Evolutionary conservation across 2,113 vertebrate genomes (phyloP), one percentile per base, ranked within the genome.

Genomic region (Spea multiplicata): DNA sequence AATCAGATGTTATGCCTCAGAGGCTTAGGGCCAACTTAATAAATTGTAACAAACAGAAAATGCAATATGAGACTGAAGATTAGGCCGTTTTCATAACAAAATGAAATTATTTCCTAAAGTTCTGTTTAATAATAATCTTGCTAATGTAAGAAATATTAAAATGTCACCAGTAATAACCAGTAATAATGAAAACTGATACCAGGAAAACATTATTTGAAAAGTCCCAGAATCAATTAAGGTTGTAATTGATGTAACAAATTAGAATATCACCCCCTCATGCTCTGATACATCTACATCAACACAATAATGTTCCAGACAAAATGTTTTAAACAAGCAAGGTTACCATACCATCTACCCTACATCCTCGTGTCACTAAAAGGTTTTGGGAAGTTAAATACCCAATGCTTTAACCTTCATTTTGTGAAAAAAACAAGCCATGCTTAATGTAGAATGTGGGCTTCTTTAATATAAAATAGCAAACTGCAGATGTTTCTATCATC

Each of bases 1-100:
- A 74, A 83, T 84, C 75, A 83, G 76, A 83, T 75, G 7, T 71
- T 70, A 17, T 77, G 83, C 75, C 81, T 74, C n/a, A 71, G 45
- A 76, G 64, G 30, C 66, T 82, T 83, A 44, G 48, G 44, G 68
- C 45, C 44, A 6, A 80, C 81, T 75, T 49, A 55, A 64, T 76
- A 82, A 14, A 76, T 49, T 14, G 66, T 77, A 82, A 83, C 74
- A 81, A 83, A 83, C 48, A 81, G 67, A 55, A 75, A 76, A 57
- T 82, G 73, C n/a, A 47, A 13, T n/a, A 85, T 48, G 73, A 78
- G 9, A 76, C 67, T 73, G 67, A 82, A 74, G 0, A 48, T 30
- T 62, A 46, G 2, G 64, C 76, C 46, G 67, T 30, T 48, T 72
- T 64, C 8, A 72, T 59, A 80, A 17, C 13, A 44, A 68, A 53